Evolutionary conservation across 2,113 vertebrate genomes (phyloP), one percentile per base, ranked within the genome.

Genomic region (Solea senegalensis): DNA sequence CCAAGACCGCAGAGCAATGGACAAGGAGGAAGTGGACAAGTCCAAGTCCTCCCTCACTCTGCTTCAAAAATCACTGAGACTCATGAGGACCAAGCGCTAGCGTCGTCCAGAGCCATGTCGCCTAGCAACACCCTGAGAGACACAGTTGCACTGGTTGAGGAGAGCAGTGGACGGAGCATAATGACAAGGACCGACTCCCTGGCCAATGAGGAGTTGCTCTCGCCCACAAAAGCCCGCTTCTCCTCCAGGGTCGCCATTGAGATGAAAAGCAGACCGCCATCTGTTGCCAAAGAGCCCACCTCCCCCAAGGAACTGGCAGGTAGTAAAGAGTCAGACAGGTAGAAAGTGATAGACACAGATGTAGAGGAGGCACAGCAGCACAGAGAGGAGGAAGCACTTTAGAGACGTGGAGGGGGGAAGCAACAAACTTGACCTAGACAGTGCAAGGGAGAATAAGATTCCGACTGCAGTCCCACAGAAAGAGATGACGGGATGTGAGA

Each of bases 1-100:
- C 93, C 2, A 90, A 98, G 85, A 94, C 95, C 89, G 86, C 95
- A 95, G 44, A 88, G 93, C 78, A 89, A 91, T 7, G 74, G 86
- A 64, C 81, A 91, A 73, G 90, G 90, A 50, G 85, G 87, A 63
- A 61, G 75, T 4, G 86, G 70, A 34, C 89, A 90, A 89, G 74
- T 89, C 73, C 88, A 90, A 81, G 81, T 84, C 83, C 70, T 90
- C 26, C 86, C 94, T 27, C 81, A 65, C 72, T 90, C 93, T 21
- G 79, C 85, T 3, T 91, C 95, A 45, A 77, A 95, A 87, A 80
- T 93, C 61, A 76, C 85, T 4, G 93, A 94, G 43, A 83, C 83
- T 46, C 89, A 88, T 26, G 94, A 95, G 0, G 92, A 92, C 39
- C 90, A 88, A 49, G 82, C 61, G 1, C 51, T 81, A 1, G 68